phyloP scores from a whole-genome alignment of 1,140 invertebrate genomes.

The Aphis gossypii region DNA sequence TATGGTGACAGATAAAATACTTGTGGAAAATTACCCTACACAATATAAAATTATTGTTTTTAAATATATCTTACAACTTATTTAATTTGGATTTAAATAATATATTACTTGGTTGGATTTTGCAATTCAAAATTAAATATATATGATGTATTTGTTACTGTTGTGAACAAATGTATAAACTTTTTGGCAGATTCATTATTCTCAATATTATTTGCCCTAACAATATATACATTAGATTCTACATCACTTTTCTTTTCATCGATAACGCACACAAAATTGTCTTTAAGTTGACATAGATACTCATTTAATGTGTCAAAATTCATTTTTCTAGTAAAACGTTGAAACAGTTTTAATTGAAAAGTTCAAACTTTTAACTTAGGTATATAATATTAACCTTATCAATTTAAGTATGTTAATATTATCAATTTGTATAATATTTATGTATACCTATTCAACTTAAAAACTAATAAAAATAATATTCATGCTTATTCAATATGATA shows the following conservation, averaged over 20 bases:
- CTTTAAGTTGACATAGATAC: not conserved
- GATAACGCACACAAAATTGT: not conserved
- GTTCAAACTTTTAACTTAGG: not conserved
- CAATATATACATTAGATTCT: not conserved
- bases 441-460: too few species aligned
- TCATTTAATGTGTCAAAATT: not conserved
- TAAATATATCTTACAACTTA: constrained; percentile 31
- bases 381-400: not conserved
- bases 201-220: not conserved
- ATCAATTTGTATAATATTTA: too few species aligned
- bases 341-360: not conserved
- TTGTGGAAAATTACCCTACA: constrained; percentile 28
- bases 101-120: constrained; percentile 30
- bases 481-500: too few species aligned
- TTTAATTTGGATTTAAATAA: not conserved
- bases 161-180: not conserved
- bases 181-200: not conserved
- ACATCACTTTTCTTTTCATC: not conserved
- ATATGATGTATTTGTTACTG: not conserved
- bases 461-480: too few species aligned
- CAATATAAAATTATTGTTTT: not conserved
- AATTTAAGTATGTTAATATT: not conserved
- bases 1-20: constrained; percentile 9
- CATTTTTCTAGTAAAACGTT: not conserved
- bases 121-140: constrained; percentile 22